These are phyloP conservation scores for Liposcelis brunnea DNA, from an alignment of 2,888 invertebrate species.

Conservation along the genomic window DNA sequence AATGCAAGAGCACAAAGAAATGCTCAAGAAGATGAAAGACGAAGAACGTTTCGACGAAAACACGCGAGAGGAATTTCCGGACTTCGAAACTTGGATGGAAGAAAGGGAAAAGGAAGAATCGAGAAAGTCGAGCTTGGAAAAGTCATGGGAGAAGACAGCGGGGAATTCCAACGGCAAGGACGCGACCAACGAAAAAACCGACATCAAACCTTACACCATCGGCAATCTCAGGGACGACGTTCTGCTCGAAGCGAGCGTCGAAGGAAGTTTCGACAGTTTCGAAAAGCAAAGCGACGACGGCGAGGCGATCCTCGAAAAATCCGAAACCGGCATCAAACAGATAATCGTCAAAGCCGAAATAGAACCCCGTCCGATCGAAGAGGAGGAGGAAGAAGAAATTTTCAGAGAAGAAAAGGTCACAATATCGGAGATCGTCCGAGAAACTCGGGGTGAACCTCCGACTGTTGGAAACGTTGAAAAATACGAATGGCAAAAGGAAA, in stretches of 20 bases:
- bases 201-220: background rate
- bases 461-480: no score
- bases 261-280: slow-evolving; percentile 8
- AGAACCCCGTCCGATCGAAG: background rate
- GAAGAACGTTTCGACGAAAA: slow-evolving; percentile 7
- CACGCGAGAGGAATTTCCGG: slow-evolving; percentile 1
- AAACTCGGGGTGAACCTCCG: no score
- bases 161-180: background rate
- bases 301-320: background rate
- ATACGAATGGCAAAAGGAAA: background rate
- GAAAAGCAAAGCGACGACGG: slow-evolving; percentile 2
- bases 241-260: slow-evolving; percentile 6
- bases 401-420: no score
- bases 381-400: background rate
- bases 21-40: background rate
- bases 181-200: background rate
- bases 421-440: no score
- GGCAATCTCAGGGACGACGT: slow-evolving; percentile 3
- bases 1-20: slow-evolving; percentile 4
- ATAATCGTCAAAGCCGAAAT: background rate
- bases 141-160: no score
- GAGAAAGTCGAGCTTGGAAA: slow-evolving; percentile 2
- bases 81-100: slow-evolving; percentile 8
- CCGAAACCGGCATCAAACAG: background rate
- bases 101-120: slow-evolving; percentile 6